phyloP scores from a whole-genome alignment of 30 jellyfish, hydroid and myxozoan species.

The Aurelia coerulea region DNA sequence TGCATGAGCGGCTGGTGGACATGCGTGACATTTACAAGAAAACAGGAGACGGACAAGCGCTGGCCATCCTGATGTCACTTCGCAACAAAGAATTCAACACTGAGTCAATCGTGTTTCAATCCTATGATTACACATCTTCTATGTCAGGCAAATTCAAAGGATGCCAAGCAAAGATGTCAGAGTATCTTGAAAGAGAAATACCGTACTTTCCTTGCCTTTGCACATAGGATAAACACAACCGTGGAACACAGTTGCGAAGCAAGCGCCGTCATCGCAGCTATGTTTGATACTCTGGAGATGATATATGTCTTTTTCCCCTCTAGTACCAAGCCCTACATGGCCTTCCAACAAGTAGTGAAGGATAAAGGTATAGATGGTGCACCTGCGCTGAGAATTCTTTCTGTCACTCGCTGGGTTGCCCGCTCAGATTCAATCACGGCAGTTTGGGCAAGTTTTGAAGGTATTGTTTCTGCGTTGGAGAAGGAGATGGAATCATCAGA shows the following conservation, averaged over 20 bases:
- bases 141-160: slow-evolving; percentile 64
- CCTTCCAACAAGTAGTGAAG: slow-evolving; percentile 58
- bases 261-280: slow-evolving; percentile 62
- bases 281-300: slow-evolving; percentile 63
- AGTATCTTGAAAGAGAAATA: slow-evolving; percentile 61
- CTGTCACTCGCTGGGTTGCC: slow-evolving; percentile 64
- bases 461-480: slow-evolving; percentile 27
- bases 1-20: slow-evolving; percentile 52
- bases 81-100: slow-evolving; percentile 49
- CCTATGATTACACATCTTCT: slow-evolving; percentile 55
- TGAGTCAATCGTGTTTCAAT: slow-evolving; percentile 51
- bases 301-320: slow-evolving; percentile 4
- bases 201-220: slow-evolving; percentile 71
- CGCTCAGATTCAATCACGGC: slow-evolving; percentile 53
- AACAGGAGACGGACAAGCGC: slow-evolving; percentile 69
- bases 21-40: slow-evolving; percentile 50
- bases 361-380: slow-evolving; percentile 62
- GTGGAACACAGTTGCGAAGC: slow-evolving; percentile 71
- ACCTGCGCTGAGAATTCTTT: slow-evolving; percentile 61
- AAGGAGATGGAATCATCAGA: slow-evolving; percentile 21
- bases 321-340: slow-evolving; percentile 70
- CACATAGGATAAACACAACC: slow-evolving; percentile 69
- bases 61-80: slow-evolving; percentile 49
- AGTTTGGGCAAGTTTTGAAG: slow-evolving; percentile 28
- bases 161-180: slow-evolving; percentile 69